A percentile compares a stretch with the other conserved stretches of the same genome.
phyloP scores from a whole-genome alignment of 1,140 invertebrate species.

The Sinonovacula constricta region DNA sequence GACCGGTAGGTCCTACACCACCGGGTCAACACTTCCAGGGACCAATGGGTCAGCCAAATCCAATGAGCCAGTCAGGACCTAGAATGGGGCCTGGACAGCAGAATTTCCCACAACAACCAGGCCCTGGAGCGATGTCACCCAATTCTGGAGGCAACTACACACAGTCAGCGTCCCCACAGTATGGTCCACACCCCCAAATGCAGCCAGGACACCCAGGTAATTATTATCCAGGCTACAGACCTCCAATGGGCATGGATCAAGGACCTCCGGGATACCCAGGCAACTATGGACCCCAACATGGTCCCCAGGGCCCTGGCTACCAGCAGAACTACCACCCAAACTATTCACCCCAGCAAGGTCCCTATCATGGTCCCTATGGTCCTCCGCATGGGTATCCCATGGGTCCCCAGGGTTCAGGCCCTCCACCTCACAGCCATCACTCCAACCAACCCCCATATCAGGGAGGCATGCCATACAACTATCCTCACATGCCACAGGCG shows the following conservation, averaged over 20 bases:
- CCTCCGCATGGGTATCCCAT: slow-evolving; percentile 24
- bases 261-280: background rate
- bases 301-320: slow-evolving; percentile 4
- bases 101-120: slow-evolving; percentile 6
- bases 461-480: slow-evolving; percentile 19
- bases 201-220: background rate
- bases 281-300: slow-evolving; percentile 23
- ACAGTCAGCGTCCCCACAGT: too few species aligned
- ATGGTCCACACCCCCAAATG: background rate
- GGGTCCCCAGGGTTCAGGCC: slow-evolving; percentile 8
- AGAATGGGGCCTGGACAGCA: slow-evolving; percentile 21
- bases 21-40: background rate
- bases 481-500: background rate
- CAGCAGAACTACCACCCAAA: slow-evolving; percentile 13
- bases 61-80: background rate
- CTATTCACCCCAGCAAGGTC: slow-evolving; percentile 22
- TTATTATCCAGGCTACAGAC: slow-evolving; percentile 22
- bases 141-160: slow-evolving; percentile 25
- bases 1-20: background rate
- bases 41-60: slow-evolving; percentile 3
- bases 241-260: background rate
- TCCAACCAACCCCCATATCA: background rate
- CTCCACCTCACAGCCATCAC: background rate
- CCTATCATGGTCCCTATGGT: background rate
- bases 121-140: slow-evolving; percentile 38